phyloP scores from a whole-genome alignment of 2,113 vertebrate genomes.

The Mixornis gularis region DNA sequence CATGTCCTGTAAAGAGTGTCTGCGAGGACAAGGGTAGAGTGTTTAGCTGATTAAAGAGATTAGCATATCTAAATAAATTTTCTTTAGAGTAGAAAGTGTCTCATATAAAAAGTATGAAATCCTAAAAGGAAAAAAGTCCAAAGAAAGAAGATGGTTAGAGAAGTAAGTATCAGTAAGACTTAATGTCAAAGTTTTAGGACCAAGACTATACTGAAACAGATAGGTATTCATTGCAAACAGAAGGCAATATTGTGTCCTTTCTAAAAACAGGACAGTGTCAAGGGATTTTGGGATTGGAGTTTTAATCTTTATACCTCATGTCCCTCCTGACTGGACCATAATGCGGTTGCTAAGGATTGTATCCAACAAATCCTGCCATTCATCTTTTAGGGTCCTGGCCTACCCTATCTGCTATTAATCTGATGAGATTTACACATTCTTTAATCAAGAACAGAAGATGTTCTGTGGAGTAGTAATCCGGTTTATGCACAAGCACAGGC shows the following conservation, averaged over 20 bases:
- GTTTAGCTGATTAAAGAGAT: not conserved
- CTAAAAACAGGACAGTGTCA: not conserved
- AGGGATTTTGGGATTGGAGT: not conserved
- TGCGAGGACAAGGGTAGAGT: not conserved
- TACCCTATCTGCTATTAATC: not conserved
- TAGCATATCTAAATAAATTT: not conserved
- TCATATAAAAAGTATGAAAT: not conserved
- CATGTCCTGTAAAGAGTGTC: accelerated
- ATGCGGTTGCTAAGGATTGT: not conserved
- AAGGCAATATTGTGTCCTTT: not conserved
- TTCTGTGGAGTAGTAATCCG: not conserved
- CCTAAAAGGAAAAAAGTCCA: not conserved
- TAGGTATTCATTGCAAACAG: not conserved
- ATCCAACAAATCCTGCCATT: not conserved
- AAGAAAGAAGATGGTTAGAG: not conserved
- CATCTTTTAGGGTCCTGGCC: not conserved
- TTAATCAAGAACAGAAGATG: not conserved
- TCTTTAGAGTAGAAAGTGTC: not conserved
- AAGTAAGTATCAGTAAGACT: not conserved
- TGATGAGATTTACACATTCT: not conserved
- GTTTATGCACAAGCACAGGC: not conserved
- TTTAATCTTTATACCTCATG: not conserved
- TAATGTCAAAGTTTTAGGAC: not conserved
- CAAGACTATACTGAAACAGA: not conserved
- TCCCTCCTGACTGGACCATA: not conserved